Base-by-base conservation (phyloP, 2,797 vertebrate genomes). In the Champsocephalus gunnari region DNA sequence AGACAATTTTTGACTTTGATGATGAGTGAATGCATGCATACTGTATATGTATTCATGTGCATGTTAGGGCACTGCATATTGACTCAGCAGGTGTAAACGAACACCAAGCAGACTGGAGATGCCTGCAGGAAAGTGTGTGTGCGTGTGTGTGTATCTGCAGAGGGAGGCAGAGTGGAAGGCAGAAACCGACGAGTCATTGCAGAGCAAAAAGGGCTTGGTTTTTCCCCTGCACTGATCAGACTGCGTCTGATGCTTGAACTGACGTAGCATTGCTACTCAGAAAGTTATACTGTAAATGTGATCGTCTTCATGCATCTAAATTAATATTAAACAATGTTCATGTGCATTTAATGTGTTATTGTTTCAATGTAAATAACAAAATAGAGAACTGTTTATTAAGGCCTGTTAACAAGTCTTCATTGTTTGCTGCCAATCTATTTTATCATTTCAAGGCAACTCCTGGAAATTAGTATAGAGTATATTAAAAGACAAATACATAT, bases 111-210 rank as follows among this genome's bases (percentile, higher is more conserved):
- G 28, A 60, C 58, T 54, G 50, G 19, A 71, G 75, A 45, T 1
- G 71, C 63, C 87, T 71, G 81, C 71, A 78, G 89, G 62, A 68
- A 49, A 66, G 43, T 13, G 58, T 60, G 55, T 54, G 14, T 9
- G 4, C 57, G 69, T 72, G 24, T 28, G 3, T 28, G 24, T 28
- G 43, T 13, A 57, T 75, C 57, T 66, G 79, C 71, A 79, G 72
- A 79, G 55, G 63, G 66, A 84, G 49, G 66, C 80, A 75, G 75
- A 63, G 79, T 67, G 71, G 34, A 76, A 70, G 82, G 86, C 81
- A 86, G 75, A 90, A 89, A 82, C 64, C 73, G 83, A 80, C 66
- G 47, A 88, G 87, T 92, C 86, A 90, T 14, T 79, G 67, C 80
- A 60, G 72, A 71, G 66, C 45, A 45, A 16, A 38, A 51, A 49